A percentile compares a stretch with the other conserved stretches of the same genome.
These are phyloP conservation scores for Brachyalestes nurse DNA, from an alignment of 2,797 vertebrate species.

Conservation along the genomic window DNA sequence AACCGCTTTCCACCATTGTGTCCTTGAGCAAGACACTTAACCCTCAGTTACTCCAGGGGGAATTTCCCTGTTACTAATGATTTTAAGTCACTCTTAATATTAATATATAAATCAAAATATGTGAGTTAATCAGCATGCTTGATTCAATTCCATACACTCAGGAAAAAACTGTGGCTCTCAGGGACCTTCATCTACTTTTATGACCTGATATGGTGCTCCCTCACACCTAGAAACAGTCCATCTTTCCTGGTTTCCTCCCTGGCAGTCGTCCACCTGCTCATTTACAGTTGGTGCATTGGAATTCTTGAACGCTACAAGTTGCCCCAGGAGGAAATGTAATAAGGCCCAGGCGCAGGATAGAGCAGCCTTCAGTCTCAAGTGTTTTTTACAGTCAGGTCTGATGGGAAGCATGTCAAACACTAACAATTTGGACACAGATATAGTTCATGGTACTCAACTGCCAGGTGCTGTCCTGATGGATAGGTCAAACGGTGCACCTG, in stretches of 20 bases:
- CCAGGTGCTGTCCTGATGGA: constrained; percentile 32
- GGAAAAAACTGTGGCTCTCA: not conserved
- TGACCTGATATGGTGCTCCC: not conserved
- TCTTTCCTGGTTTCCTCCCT: constrained; percentile 15
- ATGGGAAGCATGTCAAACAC: not conserved
- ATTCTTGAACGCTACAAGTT: constrained; percentile 36
- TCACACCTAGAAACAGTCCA: constrained; percentile 30
- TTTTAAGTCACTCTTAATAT: too few species aligned
- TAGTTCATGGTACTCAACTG: not conserved
- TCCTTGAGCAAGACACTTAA: too few species aligned
- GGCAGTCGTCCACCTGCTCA: constrained; percentile 68
- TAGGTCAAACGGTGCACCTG: constrained; percentile 25
- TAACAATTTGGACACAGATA: constrained; percentile 25
- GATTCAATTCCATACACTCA: not conserved
- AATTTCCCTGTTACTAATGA: too few species aligned
- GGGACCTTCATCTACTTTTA: not conserved
- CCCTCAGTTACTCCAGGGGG: too few species aligned
- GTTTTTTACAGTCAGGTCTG: constrained; percentile 24
- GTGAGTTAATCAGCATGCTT: not conserved
- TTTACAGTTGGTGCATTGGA: constrained; percentile 59
- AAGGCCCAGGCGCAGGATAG: not conserved
- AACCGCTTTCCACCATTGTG: too few species aligned
- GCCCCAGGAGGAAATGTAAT: not conserved
- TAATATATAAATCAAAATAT: too few species aligned
- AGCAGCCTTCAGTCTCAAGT: not conserved